Percentiles rank a stretch among this genome's conserved stretches.
Conservation (phyloP, 2,797 vertebrate genomes). For the Rhabdomys pumilio region DNA sequence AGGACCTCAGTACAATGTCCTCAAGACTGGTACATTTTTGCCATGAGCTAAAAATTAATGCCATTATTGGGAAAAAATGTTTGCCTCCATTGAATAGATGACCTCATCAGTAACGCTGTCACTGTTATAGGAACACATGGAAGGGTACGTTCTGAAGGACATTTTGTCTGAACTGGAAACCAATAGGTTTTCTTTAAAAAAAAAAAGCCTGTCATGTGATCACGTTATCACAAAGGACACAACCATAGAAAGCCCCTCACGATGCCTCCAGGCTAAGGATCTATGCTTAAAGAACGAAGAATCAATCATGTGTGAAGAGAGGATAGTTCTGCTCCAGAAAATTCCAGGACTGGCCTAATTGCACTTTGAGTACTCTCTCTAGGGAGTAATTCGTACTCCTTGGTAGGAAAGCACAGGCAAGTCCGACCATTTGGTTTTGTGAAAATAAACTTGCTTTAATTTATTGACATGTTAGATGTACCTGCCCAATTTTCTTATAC, state of each 20-base stretch:
- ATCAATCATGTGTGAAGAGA: conserved; percentile 75
- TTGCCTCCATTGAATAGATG: conserved; percentile 63
- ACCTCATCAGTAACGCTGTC: conserved; percentile 26
- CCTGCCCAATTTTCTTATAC: conserved; percentile 76
- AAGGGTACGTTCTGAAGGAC: conserved; percentile 54
- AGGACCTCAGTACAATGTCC: conserved; percentile 55
- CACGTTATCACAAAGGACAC: conserved; percentile 66
- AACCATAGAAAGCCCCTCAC: conserved; percentile 45
- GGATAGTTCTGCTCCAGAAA: conserved; percentile 78
- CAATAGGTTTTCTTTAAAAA: conserved; percentile 22
- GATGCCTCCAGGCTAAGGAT: conserved; percentile 71
- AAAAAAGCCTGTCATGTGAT: not conserved
- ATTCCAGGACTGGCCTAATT: conserved; percentile 76
- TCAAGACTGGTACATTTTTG: conserved; percentile 70
- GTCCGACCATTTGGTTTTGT: conserved; percentile 78
- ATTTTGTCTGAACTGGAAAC: conserved; percentile 59
- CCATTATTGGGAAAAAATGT: conserved; percentile 70
- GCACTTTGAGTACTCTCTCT: conserved; percentile 77
- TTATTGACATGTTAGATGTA: conserved; percentile 84
- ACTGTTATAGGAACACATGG: conserved; percentile 63
- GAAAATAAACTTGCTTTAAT: conserved; percentile 84
- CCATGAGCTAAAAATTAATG: conserved; percentile 63
- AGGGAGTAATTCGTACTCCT: conserved; percentile 73
- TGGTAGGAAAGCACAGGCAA: conserved; percentile 77
- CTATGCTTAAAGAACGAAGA: conserved; percentile 57